Base-by-base conservation (phyloP, 2,113 vertebrate species). In the Chionomys nivalis region DNA sequence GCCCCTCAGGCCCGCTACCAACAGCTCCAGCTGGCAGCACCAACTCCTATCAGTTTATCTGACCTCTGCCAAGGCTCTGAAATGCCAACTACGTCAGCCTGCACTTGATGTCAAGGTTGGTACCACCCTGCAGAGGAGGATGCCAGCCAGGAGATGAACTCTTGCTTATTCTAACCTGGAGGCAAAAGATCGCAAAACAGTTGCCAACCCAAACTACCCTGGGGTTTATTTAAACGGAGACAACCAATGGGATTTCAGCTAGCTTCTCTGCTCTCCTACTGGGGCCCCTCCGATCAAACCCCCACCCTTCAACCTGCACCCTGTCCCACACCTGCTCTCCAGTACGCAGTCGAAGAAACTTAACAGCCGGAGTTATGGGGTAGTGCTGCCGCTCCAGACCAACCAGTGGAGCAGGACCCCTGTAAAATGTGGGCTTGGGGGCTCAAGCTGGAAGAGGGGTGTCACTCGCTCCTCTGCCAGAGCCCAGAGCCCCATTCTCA, bases 301-400 rank as follows among this genome's bases (percentile, higher is more conserved):
- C 9, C 98, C 98, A 88, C 94, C 98, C 36, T 98, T 99, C 98
- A 98, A 96, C 91, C 96, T 98, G 65, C 98, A 98, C 97, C 95
- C 98, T 0, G 97, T 98, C 85, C 98, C 99, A 5, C 99, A 98
- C 42, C 98, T 99, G 96, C 97, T 99, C 66, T 98, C 98, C 97
- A 99, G 98, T 96, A 98, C 98, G 98, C 99, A 99, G 96, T 98
- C 99, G 28, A 99, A 99, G 98, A 99, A 99, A 93, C 99, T 99
- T 95, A 99, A 98, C 98, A 99, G 98, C 21, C 99, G 99, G 98
- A 99, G 99, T 96, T 98, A 99, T 83, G 98, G 97, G 94, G 87
- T 55, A 13, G 10, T 9, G 2, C 7, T 23, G n/a, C 89, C 2
- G 65, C 94, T 19, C 96, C 97, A 0, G 87, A 42, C 81, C 97